Conservation (phyloP, 2,113 vertebrate species). For the Odontophorus gujanensis region DNA sequence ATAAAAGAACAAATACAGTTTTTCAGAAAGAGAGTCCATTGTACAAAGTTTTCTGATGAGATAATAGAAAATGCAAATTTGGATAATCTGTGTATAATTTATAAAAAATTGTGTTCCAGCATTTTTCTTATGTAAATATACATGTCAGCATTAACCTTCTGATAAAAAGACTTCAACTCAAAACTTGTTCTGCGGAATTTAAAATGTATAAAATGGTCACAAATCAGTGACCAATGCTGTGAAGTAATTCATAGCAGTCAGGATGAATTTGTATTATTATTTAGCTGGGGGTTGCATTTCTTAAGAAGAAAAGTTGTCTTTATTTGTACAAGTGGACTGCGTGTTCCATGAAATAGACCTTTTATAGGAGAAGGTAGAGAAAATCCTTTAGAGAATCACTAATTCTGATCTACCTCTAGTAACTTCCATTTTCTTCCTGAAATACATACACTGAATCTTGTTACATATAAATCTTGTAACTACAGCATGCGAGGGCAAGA, state of each 20-base stretch:
- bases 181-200: background rate
- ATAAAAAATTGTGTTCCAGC: background rate
- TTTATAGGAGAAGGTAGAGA: background rate
- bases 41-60: background rate
- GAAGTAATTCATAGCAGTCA: conserved; percentile 17
- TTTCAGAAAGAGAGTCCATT: background rate
- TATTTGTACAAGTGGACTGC: background rate
- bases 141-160: background rate
- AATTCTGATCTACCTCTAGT: conserved; percentile 9
- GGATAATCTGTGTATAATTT: background rate
- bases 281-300: background rate
- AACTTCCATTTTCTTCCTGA: conserved; percentile 6
- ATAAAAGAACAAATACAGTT: background rate
- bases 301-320: background rate
- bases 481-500: background rate
- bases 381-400: background rate
- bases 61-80: background rate
- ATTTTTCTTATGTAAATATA: background rate
- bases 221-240: background rate
- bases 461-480: background rate
- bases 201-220: background rate
- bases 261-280: conserved; percentile 4
- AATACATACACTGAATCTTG: background rate
- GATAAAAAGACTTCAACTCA: background rate
- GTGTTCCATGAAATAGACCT: conserved; percentile 9